phyloP scores from a whole-genome alignment of 2,113 vertebrate species.

The Fulica atra region DNA sequence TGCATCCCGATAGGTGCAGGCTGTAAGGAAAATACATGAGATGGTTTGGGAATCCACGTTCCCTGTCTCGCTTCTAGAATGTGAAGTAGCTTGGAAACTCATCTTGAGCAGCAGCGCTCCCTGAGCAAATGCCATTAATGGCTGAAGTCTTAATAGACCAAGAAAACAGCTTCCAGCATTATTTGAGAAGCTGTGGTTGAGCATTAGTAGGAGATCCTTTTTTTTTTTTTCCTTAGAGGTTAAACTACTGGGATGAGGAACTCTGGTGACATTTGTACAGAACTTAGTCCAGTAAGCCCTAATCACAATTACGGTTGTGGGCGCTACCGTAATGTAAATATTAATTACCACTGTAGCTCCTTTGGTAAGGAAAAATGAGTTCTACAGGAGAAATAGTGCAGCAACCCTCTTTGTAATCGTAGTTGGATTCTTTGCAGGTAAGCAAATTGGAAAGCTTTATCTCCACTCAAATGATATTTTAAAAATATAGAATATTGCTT shows the following conservation, averaged over 20 bases:
- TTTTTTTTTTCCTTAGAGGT: neutral
- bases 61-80: neutral
- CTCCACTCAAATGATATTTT: neutral
- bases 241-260: neutral
- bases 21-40: neutral
- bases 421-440: neutral
- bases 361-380: neutral
- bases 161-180: neutral
- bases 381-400: neutral
- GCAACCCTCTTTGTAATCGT: neutral
- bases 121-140: neutral
- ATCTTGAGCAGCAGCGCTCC: neutral
- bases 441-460: neutral
- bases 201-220: neutral
- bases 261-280: slow-evolving; percentile 12
- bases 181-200: neutral
- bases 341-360: neutral
- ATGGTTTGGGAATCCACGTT: neutral
- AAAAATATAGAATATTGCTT: slow-evolving; percentile 12
- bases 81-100: neutral
- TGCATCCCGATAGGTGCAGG: neutral
- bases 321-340: neutral
- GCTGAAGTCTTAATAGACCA: neutral
- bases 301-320: neutral
- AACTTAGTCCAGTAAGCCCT: slow-evolving; percentile 22